These are phyloP conservation scores for Dasyurus viverrinus DNA, from an alignment of 2,113 vertebrate species.

Conservation along the genomic window DNA sequence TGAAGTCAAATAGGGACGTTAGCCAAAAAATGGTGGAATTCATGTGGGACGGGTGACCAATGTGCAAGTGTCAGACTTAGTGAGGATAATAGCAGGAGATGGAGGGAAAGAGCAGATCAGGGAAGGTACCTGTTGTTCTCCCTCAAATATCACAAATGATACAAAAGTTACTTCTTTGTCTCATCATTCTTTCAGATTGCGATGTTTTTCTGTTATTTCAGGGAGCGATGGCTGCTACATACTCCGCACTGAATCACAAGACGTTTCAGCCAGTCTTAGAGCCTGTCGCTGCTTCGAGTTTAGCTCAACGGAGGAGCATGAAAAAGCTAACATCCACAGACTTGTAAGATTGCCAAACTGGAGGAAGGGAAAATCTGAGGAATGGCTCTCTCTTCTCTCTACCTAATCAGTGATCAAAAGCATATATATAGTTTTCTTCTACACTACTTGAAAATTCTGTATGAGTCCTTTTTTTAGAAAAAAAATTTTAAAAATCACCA, in stretches of 20 bases:
- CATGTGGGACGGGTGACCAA: neutral
- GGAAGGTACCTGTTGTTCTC: neutral
- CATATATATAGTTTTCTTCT: slow-evolving; percentile 81
- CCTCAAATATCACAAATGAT: neutral
- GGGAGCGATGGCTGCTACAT: slow-evolving; percentile 96
- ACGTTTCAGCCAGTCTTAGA: slow-evolving; percentile 95
- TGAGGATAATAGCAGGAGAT: neutral
- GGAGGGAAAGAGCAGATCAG: neutral
- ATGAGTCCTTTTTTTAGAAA: slow-evolving; percentile 78
- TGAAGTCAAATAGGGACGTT: neutral
- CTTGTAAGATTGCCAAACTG: slow-evolving; percentile 87
- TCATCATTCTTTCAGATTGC: slow-evolving; percentile 18
- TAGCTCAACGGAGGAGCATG: slow-evolving; percentile 97
- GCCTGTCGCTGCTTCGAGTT: slow-evolving; percentile 95
- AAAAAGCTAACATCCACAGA: slow-evolving; percentile 98
- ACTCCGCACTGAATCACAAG: slow-evolving; percentile 95
- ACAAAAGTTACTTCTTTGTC: neutral
- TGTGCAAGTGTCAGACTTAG: neutral
- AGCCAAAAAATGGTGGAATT: neutral
- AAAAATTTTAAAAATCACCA: slow-evolving; percentile 18
- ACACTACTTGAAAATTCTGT: slow-evolving; percentile 87
- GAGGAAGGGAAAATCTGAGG: slow-evolving; percentile 76
- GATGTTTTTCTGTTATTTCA: slow-evolving; percentile 75
- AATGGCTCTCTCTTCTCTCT: slow-evolving; percentile 80
- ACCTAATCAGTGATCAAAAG: slow-evolving; percentile 80